Evolutionary conservation across 2,113 vertebrate genomes (phyloP).

Genomic region (Saccopteryx leptura): DNA sequence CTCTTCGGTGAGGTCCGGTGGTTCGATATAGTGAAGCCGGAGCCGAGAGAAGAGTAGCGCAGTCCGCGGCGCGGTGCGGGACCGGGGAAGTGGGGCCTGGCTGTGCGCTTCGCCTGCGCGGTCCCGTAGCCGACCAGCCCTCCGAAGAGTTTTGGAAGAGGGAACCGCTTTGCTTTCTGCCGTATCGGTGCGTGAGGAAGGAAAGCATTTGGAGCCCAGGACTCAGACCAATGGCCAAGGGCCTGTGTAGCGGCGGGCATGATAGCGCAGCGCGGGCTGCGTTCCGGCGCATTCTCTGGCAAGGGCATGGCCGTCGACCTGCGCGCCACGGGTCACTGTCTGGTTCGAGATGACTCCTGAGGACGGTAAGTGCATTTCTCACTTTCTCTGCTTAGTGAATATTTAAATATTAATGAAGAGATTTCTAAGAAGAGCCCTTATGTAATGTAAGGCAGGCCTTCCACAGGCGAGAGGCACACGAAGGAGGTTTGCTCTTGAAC

Average conservation of each 20-base stretch:
- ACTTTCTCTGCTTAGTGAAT: conserved; percentile 60
- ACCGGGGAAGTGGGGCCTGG: background rate
- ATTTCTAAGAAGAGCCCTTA: background rate
- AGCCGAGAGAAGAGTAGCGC: background rate
- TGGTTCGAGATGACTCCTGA: background rate
- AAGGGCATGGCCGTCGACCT: conserved; percentile 38
- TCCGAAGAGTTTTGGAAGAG: conserved; percentile 17
- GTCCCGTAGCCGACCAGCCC: background rate
- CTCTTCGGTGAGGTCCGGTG: background rate
- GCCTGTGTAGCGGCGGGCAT: background rate
- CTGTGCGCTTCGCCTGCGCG: background rate
- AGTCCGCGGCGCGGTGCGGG: background rate
- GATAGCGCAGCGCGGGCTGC: background rate
- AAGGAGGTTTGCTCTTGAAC: background rate
- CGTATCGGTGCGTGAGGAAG: background rate
- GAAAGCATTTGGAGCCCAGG: background rate
- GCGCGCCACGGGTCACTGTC: background rate
- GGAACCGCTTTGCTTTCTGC: background rate
- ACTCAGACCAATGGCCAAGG: background rate
- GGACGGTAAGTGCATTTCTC: conserved; percentile 74
- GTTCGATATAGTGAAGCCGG: background rate
- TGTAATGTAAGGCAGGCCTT: conserved; percentile 33
- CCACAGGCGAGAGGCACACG: background rate
- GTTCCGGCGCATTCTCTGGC: background rate
- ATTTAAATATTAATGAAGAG: conserved; percentile 67